phyloP scores from a whole-genome alignment of 2,888 invertebrate species.

The Malthinus flaveolus region DNA sequence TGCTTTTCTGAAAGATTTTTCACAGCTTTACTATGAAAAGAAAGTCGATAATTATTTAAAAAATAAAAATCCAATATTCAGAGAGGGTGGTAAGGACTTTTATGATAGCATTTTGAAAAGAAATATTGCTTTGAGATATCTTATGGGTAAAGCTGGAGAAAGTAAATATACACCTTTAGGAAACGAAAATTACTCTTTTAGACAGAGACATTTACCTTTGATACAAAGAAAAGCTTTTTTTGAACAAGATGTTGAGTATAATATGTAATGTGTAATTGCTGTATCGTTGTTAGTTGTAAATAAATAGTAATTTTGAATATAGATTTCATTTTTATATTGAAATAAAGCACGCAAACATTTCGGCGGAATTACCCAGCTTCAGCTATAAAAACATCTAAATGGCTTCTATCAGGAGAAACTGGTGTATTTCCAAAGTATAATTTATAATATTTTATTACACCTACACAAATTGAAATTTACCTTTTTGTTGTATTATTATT shows the following conservation, averaged over 20 bases:
- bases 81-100: slow-evolving; percentile 75
- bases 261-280: not conserved
- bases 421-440: too few species aligned
- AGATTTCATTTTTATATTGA: not conserved
- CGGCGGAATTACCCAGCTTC: too few species aligned
- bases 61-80: slow-evolving; percentile 63
- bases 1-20: slow-evolving; percentile 66
- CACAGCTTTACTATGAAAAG: slow-evolving; percentile 66
- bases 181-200: slow-evolving; percentile 68
- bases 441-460: too few species aligned
- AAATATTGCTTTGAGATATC: slow-evolving; percentile 71
- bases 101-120: slow-evolving; percentile 73
- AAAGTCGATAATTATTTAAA: slow-evolving; percentile 66
- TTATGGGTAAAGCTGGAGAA: slow-evolving; percentile 67
- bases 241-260: slow-evolving; percentile 47
- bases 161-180: slow-evolving; percentile 66
- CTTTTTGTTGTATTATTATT: too few species aligned
- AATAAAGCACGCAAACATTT: too few species aligned
- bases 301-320: not conserved
- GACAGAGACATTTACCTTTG: slow-evolving; percentile 68
- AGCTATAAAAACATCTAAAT: too few species aligned
- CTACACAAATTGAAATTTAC: too few species aligned
- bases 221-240: slow-evolving; percentile 69
- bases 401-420: too few species aligned
- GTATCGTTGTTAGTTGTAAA: not conserved